phyloP scores from a whole-genome alignment of 2,113 vertebrate species.

The Hippocampus comes region DNA sequence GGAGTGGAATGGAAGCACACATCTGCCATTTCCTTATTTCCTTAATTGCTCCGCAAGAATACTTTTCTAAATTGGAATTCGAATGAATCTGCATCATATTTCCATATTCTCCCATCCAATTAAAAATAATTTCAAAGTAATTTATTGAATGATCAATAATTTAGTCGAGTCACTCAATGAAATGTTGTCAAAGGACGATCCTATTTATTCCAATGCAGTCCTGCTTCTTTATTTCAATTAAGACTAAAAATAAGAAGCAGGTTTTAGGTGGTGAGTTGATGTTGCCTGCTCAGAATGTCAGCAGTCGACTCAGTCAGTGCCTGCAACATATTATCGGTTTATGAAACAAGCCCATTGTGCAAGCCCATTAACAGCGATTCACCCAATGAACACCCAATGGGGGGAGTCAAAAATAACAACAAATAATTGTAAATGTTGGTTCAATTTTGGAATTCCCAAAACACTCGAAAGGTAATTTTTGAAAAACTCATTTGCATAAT shows the following conservation, averaged over 20 bases:
- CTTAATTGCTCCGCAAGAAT: too few species aligned
- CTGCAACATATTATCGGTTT: slow-evolving; percentile 2
- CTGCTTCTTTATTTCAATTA: neutral
- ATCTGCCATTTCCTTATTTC: too few species aligned
- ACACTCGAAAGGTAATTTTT: neutral
- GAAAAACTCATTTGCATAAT: neutral
- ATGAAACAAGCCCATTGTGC: neutral
- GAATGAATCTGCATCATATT: too few species aligned
- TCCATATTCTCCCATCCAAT: too few species aligned
- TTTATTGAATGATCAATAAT: too few species aligned
- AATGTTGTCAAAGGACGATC: too few species aligned
- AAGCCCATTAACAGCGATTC: neutral
- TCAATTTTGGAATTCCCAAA: neutral
- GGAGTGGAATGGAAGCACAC: too few species aligned
- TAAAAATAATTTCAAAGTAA: too few species aligned
- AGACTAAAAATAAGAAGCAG: neutral
- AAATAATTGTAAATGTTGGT: neutral
- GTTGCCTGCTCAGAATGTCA: neutral
- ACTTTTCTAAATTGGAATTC: too few species aligned
- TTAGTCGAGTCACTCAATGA: too few species aligned
- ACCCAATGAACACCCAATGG: neutral
- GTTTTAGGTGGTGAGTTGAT: neutral
- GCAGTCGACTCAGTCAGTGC: neutral
- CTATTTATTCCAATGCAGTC: too few species aligned
- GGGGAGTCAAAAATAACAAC: neutral